These are phyloP conservation scores for Callospermophilus lateralis DNA, from an alignment of 2,113 vertebrate genomes.

Conservation along the genomic window DNA sequence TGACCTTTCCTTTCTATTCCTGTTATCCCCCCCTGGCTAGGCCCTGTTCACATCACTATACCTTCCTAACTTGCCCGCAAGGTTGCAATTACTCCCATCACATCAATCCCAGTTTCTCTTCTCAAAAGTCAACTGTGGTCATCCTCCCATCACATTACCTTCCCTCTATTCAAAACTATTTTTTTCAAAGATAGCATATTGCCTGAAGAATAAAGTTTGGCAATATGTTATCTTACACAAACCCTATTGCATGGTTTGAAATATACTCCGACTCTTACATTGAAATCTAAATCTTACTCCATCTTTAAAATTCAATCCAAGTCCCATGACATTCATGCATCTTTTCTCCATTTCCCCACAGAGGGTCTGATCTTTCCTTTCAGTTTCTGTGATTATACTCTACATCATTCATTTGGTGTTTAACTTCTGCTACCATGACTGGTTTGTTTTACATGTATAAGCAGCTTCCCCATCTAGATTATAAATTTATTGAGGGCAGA, in stretches of 20 bases:
- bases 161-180: background rate
- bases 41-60: background rate
- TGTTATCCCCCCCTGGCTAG: background rate
- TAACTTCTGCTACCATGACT: slow-evolving; percentile 32
- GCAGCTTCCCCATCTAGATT: background rate
- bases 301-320: slow-evolving; percentile 19
- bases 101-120: background rate
- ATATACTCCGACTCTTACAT: background rate
- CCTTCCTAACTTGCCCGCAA: background rate
- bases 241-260: slow-evolving; percentile 32
- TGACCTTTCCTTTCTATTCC: slow-evolving; percentile 47
- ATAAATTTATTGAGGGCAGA: slow-evolving; percentile 14
- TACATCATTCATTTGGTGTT: background rate
- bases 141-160: background rate
- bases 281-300: slow-evolving; percentile 17
- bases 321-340: background rate
- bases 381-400: slow-evolving; percentile 11
- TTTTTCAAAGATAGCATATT: slow-evolving; percentile 34
- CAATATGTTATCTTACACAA: background rate
- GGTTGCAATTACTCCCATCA: background rate
- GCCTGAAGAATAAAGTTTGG: background rate
- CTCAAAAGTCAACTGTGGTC: background rate
- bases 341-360: slow-evolving; percentile 25
- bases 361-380: slow-evolving; percentile 7
- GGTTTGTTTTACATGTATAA: background rate